These are phyloP conservation scores for Arrhopalites spinosus DNA, from an alignment of 2,888 invertebrate species.

Conservation along the genomic window DNA sequence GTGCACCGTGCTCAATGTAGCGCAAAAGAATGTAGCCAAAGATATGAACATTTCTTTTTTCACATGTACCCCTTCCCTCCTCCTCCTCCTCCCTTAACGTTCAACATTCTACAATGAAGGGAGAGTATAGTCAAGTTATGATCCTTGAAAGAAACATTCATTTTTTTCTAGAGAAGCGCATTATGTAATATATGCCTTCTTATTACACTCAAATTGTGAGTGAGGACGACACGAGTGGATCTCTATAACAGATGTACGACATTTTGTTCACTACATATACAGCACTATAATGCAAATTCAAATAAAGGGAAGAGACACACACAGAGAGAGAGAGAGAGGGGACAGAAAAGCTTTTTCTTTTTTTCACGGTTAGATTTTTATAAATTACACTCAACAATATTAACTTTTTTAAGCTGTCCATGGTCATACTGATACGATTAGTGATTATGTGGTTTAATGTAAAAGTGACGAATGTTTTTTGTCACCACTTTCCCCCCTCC, in stretches of 20 bases:
- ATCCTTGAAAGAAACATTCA: neutral
- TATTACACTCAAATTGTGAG: too few species aligned
- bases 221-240: neutral
- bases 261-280: neutral
- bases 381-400: neutral
- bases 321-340: neutral
- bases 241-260: neutral
- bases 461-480: neutral
- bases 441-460: neutral
- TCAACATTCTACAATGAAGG: neutral
- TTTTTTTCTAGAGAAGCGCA: neutral
- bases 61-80: neutral
- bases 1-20: conserved; percentile 29
- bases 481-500: too few species aligned
- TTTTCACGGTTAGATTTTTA: neutral
- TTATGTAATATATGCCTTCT: neutral
- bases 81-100: neutral
- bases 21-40: conserved; percentile 33
- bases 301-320: neutral
- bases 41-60: neutral
- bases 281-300: neutral
- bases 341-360: neutral
- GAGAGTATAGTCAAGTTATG: neutral
- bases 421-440: too few species aligned
- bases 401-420: conserved; percentile 11